Evolutionary conservation across 2,113 vertebrate species (phyloP).

Genomic region (Saguinus midas): DNA sequence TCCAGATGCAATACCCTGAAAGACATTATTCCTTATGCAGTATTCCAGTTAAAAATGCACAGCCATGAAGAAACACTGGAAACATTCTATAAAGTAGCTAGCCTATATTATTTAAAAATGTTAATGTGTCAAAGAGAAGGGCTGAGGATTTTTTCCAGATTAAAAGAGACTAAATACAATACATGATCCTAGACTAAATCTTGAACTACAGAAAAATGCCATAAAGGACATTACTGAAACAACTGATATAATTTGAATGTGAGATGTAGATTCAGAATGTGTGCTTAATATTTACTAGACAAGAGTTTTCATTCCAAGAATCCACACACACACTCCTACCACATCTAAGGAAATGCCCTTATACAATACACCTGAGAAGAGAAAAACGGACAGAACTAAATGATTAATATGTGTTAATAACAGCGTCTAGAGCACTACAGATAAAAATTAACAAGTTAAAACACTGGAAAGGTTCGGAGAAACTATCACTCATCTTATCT

Average conservation of each 20-base stretch:
- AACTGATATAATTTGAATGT: not conserved
- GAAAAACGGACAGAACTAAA: slow-evolving; percentile 31
- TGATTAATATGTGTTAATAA: slow-evolving; percentile 4
- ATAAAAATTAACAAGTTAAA: slow-evolving; percentile 13
- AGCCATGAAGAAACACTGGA: not conserved
- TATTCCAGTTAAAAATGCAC: not conserved
- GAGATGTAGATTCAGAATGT: not conserved
- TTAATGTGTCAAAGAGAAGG: not conserved
- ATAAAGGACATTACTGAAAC: not conserved
- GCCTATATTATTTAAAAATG: not conserved
- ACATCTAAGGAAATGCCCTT: not conserved
- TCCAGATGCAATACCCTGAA: not conserved
- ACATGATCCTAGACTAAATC: not conserved
- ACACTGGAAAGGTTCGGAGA: not conserved
- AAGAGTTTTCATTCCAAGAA: slow-evolving; percentile 42
- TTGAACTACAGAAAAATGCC: not conserved
- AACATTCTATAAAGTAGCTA: slow-evolving; percentile 34
- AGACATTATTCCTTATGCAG: not conserved
- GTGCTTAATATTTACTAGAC: slow-evolving; percentile 16
- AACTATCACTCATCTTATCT: slow-evolving; percentile 47
- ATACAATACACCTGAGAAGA: not conserved
- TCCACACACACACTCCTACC: not conserved
- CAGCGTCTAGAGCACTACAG: not conserved
- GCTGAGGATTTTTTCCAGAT: not conserved
- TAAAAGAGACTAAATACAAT: slow-evolving; percentile 18